Evolutionary conservation across 2,113 vertebrate species (phyloP), one percentile per base, ranked within the genome.

Genomic region (Myrmophylax atrothorax): DNA sequence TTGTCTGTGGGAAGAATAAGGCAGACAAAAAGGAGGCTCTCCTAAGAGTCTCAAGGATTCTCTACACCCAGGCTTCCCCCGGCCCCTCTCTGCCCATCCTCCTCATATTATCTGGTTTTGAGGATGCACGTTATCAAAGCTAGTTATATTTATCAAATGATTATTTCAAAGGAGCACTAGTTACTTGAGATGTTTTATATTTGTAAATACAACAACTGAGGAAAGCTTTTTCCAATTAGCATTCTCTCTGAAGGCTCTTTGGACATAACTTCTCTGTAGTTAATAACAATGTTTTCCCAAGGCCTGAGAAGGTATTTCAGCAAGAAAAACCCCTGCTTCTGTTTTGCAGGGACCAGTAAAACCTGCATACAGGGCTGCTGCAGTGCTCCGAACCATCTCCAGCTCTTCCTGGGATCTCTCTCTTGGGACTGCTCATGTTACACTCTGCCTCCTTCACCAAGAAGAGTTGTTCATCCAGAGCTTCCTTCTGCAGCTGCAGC

Each of bases 391-490:
- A 99, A 86, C 99, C 99, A 16, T 99, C 99, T 38, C 99, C 99
- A 1, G 99, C 99, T 62, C 99, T 98, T 93, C 99, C 99, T 4
- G 99, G 99, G 76, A 99, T 99, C 97, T 99, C 99, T 85, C 99
- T 98, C 96, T 99, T 99, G 1, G 99, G 99, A 89, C 99, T 99
- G 95, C 99, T 99, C 97, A 99, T 98, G 96, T 98, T 99, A 55
- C 99, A 99, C 93, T 99, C 99, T 0, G 99, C 99, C 95, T 99
- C 99, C 91, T 99, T 99, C 58, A 98, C 99, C n/a, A 99, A 97
- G 96, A 99, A 99, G 33, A 99, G 98, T 53, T 99, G 99, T 37
- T 99, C 99, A 44, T 99, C 99, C 97, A 99, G 97, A 12, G 99
- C 99, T 46, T 99, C 99, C 67, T 99, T 99, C 97, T 99, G 99